Conservation (phyloP, 2,113 vertebrate species). For the Circaetus gallicus region DNA sequence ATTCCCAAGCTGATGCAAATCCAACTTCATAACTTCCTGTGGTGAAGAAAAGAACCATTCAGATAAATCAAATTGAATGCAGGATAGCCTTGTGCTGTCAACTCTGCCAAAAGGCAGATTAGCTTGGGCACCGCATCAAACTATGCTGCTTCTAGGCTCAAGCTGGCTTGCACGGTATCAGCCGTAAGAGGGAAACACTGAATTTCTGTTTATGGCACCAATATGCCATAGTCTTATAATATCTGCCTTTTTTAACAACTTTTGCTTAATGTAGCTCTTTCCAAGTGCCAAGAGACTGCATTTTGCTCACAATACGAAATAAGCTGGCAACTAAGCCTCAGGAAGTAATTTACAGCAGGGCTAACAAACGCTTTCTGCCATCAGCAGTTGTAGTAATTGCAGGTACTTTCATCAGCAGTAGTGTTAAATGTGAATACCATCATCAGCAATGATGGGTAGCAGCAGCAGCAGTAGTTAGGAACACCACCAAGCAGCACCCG, state of each 20-base stretch:
- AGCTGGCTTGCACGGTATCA: not conserved
- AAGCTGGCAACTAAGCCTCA: constrained; percentile 21
- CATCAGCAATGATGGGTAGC: constrained; percentile 44
- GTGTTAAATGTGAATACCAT: constrained; percentile 53
- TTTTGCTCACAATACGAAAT: constrained; percentile 1
- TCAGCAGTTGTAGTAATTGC: constrained; percentile 59
- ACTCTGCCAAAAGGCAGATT: constrained; percentile 18
- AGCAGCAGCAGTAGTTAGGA: not conserved
- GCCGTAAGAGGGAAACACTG: not conserved
- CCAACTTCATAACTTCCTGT: not conserved
- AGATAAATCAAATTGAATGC: not conserved
- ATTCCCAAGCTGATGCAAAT: not conserved
- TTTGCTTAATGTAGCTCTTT: constrained; percentile 32
- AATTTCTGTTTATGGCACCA: constrained; percentile 32
- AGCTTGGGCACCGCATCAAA: not conserved
- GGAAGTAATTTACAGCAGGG: constrained; percentile 39
- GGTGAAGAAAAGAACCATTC: not conserved
- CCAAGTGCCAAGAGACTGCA: not conserved
- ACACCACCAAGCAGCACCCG: not conserved
- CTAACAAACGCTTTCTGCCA: constrained; percentile 41
- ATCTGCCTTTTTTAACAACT: constrained; percentile 48
- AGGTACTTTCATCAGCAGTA: constrained; percentile 58
- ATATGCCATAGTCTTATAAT: not conserved
- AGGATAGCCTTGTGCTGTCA: not conserved
- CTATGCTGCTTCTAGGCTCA: not conserved